Conservation (phyloP, 2,797 vertebrate species). For the Gymnothorax javanicus region DNA sequence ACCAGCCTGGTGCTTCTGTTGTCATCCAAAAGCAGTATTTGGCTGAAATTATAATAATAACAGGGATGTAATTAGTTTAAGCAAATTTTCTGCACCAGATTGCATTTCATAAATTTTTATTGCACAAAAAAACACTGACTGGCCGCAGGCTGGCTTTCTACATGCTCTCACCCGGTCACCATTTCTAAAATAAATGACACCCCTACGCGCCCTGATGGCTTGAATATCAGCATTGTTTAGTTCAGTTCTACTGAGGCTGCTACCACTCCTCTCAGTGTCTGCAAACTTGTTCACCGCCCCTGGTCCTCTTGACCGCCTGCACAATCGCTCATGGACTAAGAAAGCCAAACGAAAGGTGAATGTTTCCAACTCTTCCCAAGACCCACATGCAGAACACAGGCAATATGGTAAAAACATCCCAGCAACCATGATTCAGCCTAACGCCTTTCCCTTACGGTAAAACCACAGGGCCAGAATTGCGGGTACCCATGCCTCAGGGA, state of each 20-base stretch:
- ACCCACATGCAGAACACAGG: neutral
- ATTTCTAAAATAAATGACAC: slow-evolving; percentile 1
- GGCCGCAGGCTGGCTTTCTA: neutral
- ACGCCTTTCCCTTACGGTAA: neutral
- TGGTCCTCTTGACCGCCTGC: neutral
- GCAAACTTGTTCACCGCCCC: neutral
- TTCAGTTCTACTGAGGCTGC: neutral
- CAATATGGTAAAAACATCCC: neutral
- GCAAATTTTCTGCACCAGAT: neutral
- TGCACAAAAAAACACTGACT: neutral
- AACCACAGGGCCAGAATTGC: neutral
- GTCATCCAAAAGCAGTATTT: neutral
- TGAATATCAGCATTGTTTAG: slow-evolving; percentile 8
- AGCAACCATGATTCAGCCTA: neutral
- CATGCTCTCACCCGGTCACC: neutral
- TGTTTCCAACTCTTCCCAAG: neutral
- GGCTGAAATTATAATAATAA: neutral
- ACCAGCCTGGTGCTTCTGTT: neutral
- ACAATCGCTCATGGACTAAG: no score
- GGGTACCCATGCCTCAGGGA: neutral
- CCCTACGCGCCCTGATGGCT: neutral
- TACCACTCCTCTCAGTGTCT: neutral
- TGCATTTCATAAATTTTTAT: neutral
- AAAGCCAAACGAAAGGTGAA: neutral
- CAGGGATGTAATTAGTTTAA: neutral